Base-by-base conservation (phyloP, 1,140 invertebrate genomes). In the Drosophila ercepeae region DNA sequence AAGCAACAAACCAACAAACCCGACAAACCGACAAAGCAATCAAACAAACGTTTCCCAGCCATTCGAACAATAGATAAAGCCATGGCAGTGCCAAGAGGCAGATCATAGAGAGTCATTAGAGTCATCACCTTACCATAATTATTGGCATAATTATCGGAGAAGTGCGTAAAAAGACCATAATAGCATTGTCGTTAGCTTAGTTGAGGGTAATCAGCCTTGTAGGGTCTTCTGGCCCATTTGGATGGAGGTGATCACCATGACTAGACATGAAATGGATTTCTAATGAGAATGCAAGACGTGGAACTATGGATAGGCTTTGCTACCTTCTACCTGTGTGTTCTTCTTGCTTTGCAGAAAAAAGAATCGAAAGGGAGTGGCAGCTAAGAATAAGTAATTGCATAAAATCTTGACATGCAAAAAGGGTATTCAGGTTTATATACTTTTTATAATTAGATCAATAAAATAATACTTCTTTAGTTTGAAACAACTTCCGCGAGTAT, bases 41-140 rank as follows among this genome's bases (percentile, higher is more conserved):
- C 72, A 63, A 75, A 77, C 70, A 59, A 44, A 75, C 64, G 67
- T 59, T 60, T 73, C 68, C 70, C 48, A 68, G 49, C 45, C 54
- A 83, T 52, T 23, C 52, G 48, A 78, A 83, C 63, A 63, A 70
- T 58, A 70, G 59, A 73, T 53, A 82, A 63, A 69, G 34, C 48
- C 14, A 4, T 5, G 14, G 13, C 46, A 49, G 39, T 29, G 34
- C 41, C 45, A 60, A 57, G 46, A 16, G 60, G 39, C 61, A 53
- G 61, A 67, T 67, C 64, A 67, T 53, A 45, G 64, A 72, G 69
- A 63, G 69, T 79, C 64, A 79, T 79, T 68, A 79, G 44, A 59
- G 60, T 75, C 55, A 77, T 76, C 73, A 69, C 44, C 75, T 78
- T 41, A 61, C 63, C 75, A 74, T 78, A 78, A 82, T 81, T 83